Evolutionary conservation across 2,888 invertebrate species (phyloP).

Genomic region (Ethmia dodecea): DNA sequence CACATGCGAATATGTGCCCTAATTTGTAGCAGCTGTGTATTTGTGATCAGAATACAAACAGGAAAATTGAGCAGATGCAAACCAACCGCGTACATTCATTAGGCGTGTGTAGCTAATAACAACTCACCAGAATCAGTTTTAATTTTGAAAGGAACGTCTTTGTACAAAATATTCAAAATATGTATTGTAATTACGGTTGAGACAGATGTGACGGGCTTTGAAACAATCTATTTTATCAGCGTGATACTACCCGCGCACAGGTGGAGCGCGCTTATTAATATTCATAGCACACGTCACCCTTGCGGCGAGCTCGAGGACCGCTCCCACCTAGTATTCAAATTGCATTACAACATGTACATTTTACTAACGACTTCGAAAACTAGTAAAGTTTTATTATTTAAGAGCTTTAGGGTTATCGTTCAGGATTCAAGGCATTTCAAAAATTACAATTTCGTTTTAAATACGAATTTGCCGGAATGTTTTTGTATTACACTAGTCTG

Average conservation of each 20-base stretch:
- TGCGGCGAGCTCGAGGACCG: slow-evolving; percentile 37
- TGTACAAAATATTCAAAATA: too few species aligned
- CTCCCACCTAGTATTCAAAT: slow-evolving; percentile 38
- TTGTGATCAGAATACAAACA: slow-evolving; percentile 17
- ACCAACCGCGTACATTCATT: background rate
- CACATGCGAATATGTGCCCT: slow-evolving; percentile 34
- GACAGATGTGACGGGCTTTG: slow-evolving; percentile 25
- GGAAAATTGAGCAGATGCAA: slow-evolving; percentile 2
- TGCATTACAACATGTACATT: too few species aligned
- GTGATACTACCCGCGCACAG: slow-evolving; percentile 48
- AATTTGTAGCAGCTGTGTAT: slow-evolving; percentile 25
- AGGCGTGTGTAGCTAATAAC: background rate
- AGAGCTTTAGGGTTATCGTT: too few species aligned
- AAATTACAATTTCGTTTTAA: too few species aligned
- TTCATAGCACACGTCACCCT: slow-evolving; percentile 57
- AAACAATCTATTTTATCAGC: slow-evolving; percentile 44
- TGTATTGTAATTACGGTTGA: slow-evolving; percentile 31
- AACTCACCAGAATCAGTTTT: background rate
- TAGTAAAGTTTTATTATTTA: too few species aligned
- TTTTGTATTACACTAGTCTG: too few species aligned
- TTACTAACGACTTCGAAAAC: too few species aligned
- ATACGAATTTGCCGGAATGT: too few species aligned
- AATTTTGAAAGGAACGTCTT: background rate
- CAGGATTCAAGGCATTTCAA: too few species aligned
- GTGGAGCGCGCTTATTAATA: slow-evolving; percentile 60